phyloP scores from a whole-genome alignment of 2,888 invertebrate species.

The Thyatira batis region DNA sequence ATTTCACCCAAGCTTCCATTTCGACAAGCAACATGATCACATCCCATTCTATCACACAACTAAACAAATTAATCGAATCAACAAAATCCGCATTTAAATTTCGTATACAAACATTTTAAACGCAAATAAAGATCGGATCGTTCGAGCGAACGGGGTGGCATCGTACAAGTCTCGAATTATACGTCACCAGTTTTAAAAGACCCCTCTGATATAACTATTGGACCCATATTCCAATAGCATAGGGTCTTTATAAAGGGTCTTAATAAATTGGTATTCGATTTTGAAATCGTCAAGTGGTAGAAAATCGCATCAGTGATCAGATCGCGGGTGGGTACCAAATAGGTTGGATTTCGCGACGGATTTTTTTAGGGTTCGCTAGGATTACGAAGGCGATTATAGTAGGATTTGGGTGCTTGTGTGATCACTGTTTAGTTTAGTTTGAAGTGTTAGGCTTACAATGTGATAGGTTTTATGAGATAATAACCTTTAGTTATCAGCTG shows the following conservation, averaged over 20 bases:
- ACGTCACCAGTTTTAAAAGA: slow-evolving; percentile 29
- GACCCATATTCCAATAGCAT: background rate
- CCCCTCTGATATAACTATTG: slow-evolving; percentile 6
- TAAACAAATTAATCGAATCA: slow-evolving; percentile 4
- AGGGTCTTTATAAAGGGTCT: slow-evolving; percentile 7
- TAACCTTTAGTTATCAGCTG: background rate
- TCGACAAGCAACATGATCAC: background rate
- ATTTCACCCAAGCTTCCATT: background rate
- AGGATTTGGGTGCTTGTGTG: slow-evolving; percentile 5
- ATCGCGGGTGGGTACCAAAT: slow-evolving; percentile 18
- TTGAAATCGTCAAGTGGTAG: slow-evolving; percentile 65
- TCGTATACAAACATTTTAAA: slow-evolving; percentile 52
- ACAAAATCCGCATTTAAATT: slow-evolving; percentile 33
- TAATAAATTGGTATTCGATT: slow-evolving; percentile 36
- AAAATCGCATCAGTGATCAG: slow-evolving; percentile 66
- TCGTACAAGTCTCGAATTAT: slow-evolving; percentile 42
- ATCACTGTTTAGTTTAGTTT: background rate
- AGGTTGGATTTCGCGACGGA: slow-evolving; percentile 4
- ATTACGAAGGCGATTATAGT: slow-evolving; percentile 33
- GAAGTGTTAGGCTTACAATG: background rate
- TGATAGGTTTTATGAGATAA: background rate
- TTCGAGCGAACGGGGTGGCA: slow-evolving; percentile 38
- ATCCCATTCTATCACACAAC: background rate
- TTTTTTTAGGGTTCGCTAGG: slow-evolving; percentile 31
- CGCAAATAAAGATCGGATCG: slow-evolving; percentile 41